These are phyloP conservation scores for Cyclura pinguis DNA, from an alignment of 2,797 vertebrate species.

Conservation along the genomic window DNA sequence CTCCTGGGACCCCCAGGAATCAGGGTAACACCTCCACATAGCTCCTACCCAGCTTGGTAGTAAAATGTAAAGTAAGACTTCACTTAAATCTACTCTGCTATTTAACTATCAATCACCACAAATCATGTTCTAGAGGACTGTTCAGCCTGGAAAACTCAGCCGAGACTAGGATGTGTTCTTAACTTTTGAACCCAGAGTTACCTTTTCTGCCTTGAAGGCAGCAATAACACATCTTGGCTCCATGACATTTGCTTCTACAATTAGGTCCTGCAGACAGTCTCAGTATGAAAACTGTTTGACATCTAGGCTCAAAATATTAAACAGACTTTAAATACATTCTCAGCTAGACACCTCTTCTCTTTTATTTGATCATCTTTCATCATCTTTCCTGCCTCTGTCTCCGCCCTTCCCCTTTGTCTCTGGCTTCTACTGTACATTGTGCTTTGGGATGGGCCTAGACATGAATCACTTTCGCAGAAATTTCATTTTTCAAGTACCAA, in stretches of 20 bases:
- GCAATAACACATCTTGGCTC: background rate
- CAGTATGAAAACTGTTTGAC: background rate
- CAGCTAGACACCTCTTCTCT: background rate
- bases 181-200: background rate
- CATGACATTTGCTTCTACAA: background rate
- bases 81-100: too few species aligned
- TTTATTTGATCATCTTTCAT: constrained; percentile 25
- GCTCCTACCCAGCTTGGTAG: too few species aligned
- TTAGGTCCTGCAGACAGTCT: background rate
- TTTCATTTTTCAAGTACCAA: constrained; percentile 26
- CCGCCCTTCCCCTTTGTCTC: constrained; percentile 7
- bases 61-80: too few species aligned
- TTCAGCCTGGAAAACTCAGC: too few species aligned
- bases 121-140: too few species aligned
- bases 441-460: constrained; percentile 17
- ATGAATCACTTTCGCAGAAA: background rate
- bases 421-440: constrained; percentile 8
- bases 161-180: background rate
- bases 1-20: too few species aligned
- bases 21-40: too few species aligned
- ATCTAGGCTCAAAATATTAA: background rate
- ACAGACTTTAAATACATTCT: background rate
- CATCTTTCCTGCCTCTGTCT: constrained; percentile 3
- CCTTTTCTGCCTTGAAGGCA: background rate
- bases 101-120: too few species aligned